Evolutionary conservation across 2,797 vertebrate genomes (phyloP), one percentile per base, ranked within the genome.

Genomic region (Falco naumanni): DNA sequence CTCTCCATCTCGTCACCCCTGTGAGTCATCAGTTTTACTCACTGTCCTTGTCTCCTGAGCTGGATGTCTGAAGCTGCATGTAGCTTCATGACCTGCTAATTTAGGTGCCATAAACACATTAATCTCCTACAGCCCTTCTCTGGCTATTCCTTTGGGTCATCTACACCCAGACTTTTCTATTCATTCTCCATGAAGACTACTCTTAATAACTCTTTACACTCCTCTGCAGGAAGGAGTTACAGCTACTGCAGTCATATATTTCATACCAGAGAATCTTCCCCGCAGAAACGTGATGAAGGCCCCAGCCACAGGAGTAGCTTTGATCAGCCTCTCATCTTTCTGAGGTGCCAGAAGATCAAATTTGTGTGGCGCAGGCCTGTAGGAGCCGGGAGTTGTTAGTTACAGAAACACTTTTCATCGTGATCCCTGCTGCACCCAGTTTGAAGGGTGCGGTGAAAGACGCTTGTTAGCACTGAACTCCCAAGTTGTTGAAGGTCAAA

Each of bases 331-430:
- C 37, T 34, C 4, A 0, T 11, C 14, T 20, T 72, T 33, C 39
- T 50, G 12, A 43, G 11, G 19, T 60, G 51, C 54, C 68, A 79
- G 47, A 39, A 79, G 39, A 53, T 85, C 13, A 47, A 37, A 41
- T n/a, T 11, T 16, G 13, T 37, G 45, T 74, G 75, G 24, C 1
- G 0, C 33, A 29, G 29, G 56, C 47, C 34, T 3, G 1, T 4
- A 26, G 70, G 56, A 69, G 28, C 60, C 47, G 24, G 65, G 29
- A 4, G 5, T 3, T 76, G 26, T 54, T 65, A 70, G 39, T 63
- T 79, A 63, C 26, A 64, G 64, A 71, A 83, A 41, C 14, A 3
- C 28, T 87, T 57, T 10, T 56, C 48, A 5, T 22, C 1, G 1
- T 10, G n/a, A 31, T 56, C 21, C 54, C 54, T 63, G 48, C 34